These are phyloP conservation scores for Fulmarus glacialis DNA, from an alignment of 2,113 vertebrate genomes.

Conservation along the genomic window DNA sequence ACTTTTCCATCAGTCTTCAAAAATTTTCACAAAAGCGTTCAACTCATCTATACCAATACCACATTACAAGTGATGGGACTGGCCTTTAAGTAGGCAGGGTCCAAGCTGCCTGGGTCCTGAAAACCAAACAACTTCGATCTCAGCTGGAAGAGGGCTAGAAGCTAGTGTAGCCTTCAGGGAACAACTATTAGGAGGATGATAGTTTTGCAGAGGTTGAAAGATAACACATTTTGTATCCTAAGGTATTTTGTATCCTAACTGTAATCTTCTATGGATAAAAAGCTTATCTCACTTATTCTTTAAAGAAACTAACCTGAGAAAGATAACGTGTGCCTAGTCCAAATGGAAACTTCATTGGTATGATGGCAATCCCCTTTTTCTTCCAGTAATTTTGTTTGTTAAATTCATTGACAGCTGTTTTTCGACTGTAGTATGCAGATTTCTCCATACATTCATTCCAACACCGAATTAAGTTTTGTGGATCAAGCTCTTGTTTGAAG, in stretches of 20 bases:
- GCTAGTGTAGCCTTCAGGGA: neutral
- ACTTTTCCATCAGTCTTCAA: neutral
- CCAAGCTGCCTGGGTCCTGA: neutral
- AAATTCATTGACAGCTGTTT: constrained; percentile 69
- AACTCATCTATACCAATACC: neutral
- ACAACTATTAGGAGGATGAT: neutral
- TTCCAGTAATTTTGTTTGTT: constrained; percentile 88
- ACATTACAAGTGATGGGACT: neutral
- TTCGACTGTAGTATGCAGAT: constrained; percentile 70
- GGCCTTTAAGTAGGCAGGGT: neutral
- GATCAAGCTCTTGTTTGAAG: constrained; percentile 81
- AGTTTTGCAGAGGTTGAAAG: neutral
- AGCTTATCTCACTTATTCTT: neutral
- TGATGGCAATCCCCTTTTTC: constrained; percentile 85
- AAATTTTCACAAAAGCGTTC: neutral
- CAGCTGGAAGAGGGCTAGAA: neutral
- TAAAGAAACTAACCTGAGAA: constrained; percentile 81
- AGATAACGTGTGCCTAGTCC: constrained; percentile 68
- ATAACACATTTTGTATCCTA: neutral
- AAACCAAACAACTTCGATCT: neutral
- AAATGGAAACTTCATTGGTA: constrained; percentile 87
- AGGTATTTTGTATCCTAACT: neutral
- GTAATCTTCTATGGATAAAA: neutral
- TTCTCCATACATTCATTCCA: constrained; percentile 85
- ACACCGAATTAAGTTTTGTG: constrained; percentile 79